These are phyloP conservation scores for Aldrovandia affinis DNA, from an alignment of 2,797 vertebrate species.

Conservation along the genomic window DNA sequence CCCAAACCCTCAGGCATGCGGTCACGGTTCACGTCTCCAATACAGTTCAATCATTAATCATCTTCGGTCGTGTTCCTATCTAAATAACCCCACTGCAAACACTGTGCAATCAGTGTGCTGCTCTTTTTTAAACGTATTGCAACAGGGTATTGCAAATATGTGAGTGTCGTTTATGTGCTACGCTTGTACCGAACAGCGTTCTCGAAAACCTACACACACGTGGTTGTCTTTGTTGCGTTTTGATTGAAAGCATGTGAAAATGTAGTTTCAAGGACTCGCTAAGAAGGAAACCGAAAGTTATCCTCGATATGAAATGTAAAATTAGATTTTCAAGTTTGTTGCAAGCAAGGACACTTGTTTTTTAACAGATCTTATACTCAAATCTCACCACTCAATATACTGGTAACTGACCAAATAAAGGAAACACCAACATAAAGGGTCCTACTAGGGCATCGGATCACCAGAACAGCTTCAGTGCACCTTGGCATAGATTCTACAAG, in stretches of 20 bases:
- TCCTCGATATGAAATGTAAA: no score
- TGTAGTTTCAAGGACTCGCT: not conserved
- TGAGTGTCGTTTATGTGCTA: no score
- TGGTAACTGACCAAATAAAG: no score
- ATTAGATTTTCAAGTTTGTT: no score
- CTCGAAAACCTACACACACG: not conserved
- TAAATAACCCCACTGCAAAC: not conserved
- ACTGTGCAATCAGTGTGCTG: not conserved
- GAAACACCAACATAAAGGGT: no score
- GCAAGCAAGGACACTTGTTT: no score
- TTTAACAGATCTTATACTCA: no score
- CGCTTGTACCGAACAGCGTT: not conserved
- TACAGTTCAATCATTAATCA: constrained; percentile 39
- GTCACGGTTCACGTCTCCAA: constrained; percentile 24
- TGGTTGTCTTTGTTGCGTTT: not conserved
- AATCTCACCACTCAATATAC: no score
- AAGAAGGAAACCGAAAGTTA: not conserved
- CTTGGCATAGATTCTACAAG: no score
- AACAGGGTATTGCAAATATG: no score
- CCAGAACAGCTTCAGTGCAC: no score
- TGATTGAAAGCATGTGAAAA: not conserved
- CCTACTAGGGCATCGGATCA: no score
- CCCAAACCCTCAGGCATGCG: constrained; percentile 7
- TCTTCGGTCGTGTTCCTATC: not conserved
- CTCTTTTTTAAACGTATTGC: not conserved